phyloP scores from a whole-genome alignment of 2,113 vertebrate species.

The Brachirus orientalis region DNA sequence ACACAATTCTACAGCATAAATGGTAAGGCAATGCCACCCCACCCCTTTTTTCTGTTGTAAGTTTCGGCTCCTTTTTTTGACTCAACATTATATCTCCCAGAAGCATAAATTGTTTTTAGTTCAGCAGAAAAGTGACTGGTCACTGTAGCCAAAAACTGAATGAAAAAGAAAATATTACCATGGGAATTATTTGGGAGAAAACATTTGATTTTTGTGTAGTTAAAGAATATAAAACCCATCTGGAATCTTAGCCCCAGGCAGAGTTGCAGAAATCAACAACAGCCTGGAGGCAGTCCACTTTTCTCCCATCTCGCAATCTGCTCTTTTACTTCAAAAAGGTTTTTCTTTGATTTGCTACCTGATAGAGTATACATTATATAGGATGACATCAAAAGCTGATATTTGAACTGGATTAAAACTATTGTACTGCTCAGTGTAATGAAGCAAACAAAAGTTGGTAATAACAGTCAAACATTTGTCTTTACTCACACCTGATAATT shows the following conservation, averaged over 20 bases:
- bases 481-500: neutral
- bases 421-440: no score
- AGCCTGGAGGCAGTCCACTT: conserved; percentile 65
- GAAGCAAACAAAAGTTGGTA: no score
- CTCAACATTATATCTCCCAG: conserved; percentile 37
- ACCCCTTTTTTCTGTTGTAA: conserved; percentile 24
- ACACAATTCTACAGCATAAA: conserved; percentile 68
- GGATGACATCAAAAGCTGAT: neutral
- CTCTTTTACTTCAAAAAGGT: conserved; percentile 42
- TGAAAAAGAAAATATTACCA: conserved; percentile 40
- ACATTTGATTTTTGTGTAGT: conserved; percentile 51
- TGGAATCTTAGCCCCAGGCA: conserved; percentile 66
- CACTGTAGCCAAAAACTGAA: conserved; percentile 26
- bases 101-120: conserved; percentile 41
- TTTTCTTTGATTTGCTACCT: conserved; percentile 48
- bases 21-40: conserved; percentile 40
- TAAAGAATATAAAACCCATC: conserved; percentile 60
- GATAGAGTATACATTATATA: conserved; percentile 14
- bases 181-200: conserved; percentile 62
- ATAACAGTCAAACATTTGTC: neutral
- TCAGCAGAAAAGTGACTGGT: conserved; percentile 48
- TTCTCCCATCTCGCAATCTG: conserved; percentile 44
- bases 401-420: neutral
- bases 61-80: conserved; percentile 35
- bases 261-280: conserved; percentile 70